A percentile compares a stretch with the other conserved stretches of the same genome.
Conservation (phyloP, 2,888 invertebrate species). For the Eupelmus urozonus region DNA sequence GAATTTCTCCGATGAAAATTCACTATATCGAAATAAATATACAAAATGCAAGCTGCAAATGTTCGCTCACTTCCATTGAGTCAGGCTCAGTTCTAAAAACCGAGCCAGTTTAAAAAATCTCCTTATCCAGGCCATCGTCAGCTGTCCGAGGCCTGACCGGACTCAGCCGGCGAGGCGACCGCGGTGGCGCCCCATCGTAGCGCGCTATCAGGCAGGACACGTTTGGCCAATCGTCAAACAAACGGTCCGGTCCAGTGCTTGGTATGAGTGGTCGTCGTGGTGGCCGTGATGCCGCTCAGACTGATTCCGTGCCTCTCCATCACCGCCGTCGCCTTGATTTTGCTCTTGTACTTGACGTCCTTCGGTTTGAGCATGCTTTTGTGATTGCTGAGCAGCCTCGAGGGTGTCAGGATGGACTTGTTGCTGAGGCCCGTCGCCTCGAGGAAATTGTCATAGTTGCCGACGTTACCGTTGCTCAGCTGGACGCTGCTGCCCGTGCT, state of each 20-base stretch:
- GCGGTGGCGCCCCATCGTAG: constrained; percentile 26
- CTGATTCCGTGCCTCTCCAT: constrained; percentile 77
- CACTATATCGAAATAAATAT: too few relatives aligned
- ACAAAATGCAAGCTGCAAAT: neutral
- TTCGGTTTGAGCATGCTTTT: constrained; percentile 87
- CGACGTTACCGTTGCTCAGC: constrained; percentile 53
- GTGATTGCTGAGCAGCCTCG: constrained; percentile 85
- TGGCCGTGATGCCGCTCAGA: constrained; percentile 38
- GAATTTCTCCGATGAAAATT: too few relatives aligned
- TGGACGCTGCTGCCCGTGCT: constrained; percentile 65
- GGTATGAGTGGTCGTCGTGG: constrained; percentile 65
- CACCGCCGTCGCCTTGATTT: constrained; percentile 81
- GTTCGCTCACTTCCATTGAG: too few relatives aligned
- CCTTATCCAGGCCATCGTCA: constrained; percentile 27
- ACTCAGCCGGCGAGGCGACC: constrained; percentile 15
- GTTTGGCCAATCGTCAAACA: constrained; percentile 70
- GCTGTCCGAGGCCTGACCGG: constrained; percentile 10
- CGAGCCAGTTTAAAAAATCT: too few relatives aligned
- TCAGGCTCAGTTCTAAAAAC: too few relatives aligned
- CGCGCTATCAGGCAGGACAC: constrained; percentile 46
- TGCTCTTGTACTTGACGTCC: constrained; percentile 87
- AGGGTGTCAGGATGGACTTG: constrained; percentile 84
- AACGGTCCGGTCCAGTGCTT: constrained; percentile 79
- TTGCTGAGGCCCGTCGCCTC: constrained; percentile 89
- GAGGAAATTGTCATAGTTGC: constrained; percentile 85